Evolutionary conservation across 2,888 invertebrate genomes (phyloP), one percentile per base, ranked within the genome.

Genomic region (Mantis religiosa): DNA sequence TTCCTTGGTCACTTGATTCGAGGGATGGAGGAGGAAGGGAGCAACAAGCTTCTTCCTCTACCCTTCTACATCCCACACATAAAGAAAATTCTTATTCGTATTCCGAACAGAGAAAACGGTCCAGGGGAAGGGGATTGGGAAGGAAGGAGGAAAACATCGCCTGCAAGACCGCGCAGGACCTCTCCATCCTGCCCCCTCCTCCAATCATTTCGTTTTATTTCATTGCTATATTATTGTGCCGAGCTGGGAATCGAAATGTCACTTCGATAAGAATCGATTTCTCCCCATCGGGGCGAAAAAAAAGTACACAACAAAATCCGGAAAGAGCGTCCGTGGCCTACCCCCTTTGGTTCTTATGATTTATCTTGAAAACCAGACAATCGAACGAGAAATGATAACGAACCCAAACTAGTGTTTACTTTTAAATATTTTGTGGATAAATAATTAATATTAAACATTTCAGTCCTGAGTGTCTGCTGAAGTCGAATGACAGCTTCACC

Each of bases 121-220:
- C 54, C 54, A 3, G 25, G 54, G 6, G 20, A 20, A 6, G 20
- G 54, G 20, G 25, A 6, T 9, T 1, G 20, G 54, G 54, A 71
- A 71, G 54, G 54, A 71, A 71, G 54, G 54, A 71, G 54, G 20
- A 20, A 71, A 71, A 71, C 54, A 71, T 71, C 54, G 20, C 54
- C 25, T 71, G 54, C 54, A 71, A 71, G 54, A 71, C 54, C 25
- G 54, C 20, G 54, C 54, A 71, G 54, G 54, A 71, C 54, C 54
- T 71, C 54, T 20, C 20, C 28, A 3, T 7, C 28, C 54, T 20
- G 2, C 28, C 28, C 7, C 28, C 30, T 15, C 28, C 71, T 30
- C 86, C 15, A 87, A 87, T 87, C 87, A 87, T 87, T 34, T 87
- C 82, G 82, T 82, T 82, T 87, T 87, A 87, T 87, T 87, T 87